Evolutionary conservation across 2,113 vertebrate species (phyloP).

Genomic region (Hypomesus transpacificus): DNA sequence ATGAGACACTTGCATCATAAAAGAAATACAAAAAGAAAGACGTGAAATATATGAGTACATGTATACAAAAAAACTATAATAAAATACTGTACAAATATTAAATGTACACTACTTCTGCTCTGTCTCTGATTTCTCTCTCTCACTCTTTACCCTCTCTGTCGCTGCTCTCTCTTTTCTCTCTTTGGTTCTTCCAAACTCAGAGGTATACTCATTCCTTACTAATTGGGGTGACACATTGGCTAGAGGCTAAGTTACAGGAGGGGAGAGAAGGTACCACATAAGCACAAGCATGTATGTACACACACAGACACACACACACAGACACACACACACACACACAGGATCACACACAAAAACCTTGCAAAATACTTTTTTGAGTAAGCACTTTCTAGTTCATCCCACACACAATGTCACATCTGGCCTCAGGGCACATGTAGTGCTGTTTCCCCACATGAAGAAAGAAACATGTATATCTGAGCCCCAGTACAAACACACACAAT

Average conservation of each 20-base stretch:
- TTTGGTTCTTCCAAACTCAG: not conserved
- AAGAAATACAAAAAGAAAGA: no score
- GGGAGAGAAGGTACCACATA: not conserved
- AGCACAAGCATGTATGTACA: not conserved
- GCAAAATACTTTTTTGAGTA: not conserved
- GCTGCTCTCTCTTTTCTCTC: not conserved
- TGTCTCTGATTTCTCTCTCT: no score
- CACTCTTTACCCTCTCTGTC: no score
- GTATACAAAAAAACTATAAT: no score
- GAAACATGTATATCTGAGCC: not conserved
- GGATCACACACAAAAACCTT: not conserved
- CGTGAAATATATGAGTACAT: no score
- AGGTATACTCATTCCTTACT: not conserved
- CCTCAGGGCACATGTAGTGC: conserved; percentile 11
- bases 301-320: no score
- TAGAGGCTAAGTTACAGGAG: not conserved
- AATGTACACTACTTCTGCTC: no score
- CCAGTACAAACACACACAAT: not conserved
- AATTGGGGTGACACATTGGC: not conserved
- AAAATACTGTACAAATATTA: no score
- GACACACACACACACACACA: not conserved
- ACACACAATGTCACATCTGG: conserved; percentile 38
- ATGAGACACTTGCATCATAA: no score
- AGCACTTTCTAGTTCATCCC: not conserved
- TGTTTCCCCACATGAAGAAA: not conserved